Base-by-base conservation (phyloP, 1,140 invertebrate species). In the Rhopalosiphum padi region DNA sequence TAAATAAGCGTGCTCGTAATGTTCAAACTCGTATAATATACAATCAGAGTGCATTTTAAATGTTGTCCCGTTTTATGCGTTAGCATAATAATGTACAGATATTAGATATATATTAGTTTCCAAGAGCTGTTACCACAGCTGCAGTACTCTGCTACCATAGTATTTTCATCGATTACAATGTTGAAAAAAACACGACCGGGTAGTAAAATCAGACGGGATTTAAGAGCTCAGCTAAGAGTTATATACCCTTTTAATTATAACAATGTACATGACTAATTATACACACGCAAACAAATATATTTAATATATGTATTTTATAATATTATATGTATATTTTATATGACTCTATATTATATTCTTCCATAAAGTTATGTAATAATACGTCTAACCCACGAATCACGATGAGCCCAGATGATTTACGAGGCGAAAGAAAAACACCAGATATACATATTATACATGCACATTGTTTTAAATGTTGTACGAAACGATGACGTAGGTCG, bases 211-310 rank as follows among this genome's bases (percentile, higher is more conserved):
- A n/a, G 43, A 60, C 7, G 89, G 37, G 55, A 43, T 90, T 90
- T 9, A 35, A 41, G 4, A 51, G 18, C 30, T 68, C 6, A 15
- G 30, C 22, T 35, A 53, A 89, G n/a, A 89, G 1, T 89, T 41
- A 68, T 41, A n/a, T 87, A 51, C n/a, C 46, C 86, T 48, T 51
- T 11, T 7, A 51, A 53, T 88, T 88, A 90, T 11, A 41, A 90
- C 55, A 55, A n/a, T 90, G 22, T 37, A 30, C 25, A 25, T n/a
- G 89, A 90, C 89, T 90, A 90, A 90, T 90, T 90, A 46, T 22
- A n/a, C 23, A 53, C 21, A 37, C 37, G 22, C 35, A 37, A 23
- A 37, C 9, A 83, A 8, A 83, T 37, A 82, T 37, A 37, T 86
- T 3, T 86, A 30, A 46, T 25, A 86, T 86, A 18, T 41, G 41